These are phyloP conservation scores for Cepaea nemoralis DNA, from an alignment of 1,140 invertebrate genomes.

Conservation along the genomic window DNA sequence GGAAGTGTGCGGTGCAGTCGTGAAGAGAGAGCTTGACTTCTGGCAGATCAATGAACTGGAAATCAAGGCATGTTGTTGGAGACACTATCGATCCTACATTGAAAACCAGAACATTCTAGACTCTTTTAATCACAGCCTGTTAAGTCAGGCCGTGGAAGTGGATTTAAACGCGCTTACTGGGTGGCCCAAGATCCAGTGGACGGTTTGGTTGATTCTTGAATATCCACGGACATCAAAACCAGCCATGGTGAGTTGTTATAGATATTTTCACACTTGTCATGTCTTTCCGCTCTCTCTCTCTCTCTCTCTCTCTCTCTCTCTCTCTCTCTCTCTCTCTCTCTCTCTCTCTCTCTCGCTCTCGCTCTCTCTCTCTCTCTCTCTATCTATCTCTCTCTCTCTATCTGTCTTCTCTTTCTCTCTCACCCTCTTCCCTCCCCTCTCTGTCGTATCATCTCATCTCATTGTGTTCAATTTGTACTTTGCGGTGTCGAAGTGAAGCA, in stretches of 20 bases:
- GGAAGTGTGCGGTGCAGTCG: slow-evolving; percentile 72
- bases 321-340: too few relatives aligned
- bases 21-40: slow-evolving; percentile 72
- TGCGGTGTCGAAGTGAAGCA: too few relatives aligned
- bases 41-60: slow-evolving; percentile 71
- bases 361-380: too few relatives aligned
- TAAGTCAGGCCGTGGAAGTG: slow-evolving; percentile 55
- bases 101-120: slow-evolving; percentile 68
- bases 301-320: too few relatives aligned
- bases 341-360: too few relatives aligned
- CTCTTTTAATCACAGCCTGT: slow-evolving; percentile 62
- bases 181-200: slow-evolving; percentile 63
- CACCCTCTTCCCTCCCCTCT: too few relatives aligned
- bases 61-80: slow-evolving; percentile 70
- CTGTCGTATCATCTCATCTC: too few relatives aligned
- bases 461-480: too few relatives aligned
- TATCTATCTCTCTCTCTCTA: too few relatives aligned
- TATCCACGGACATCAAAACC: slow-evolving; percentile 60
- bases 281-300: too few relatives aligned
- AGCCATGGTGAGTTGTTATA: slow-evolving; percentile 67
- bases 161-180: slow-evolving; percentile 56
- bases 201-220: slow-evolving; percentile 65
- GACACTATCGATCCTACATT: slow-evolving; percentile 66
- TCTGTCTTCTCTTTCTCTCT: too few relatives aligned
- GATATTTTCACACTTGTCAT: too few relatives aligned